Conservation (phyloP, 2,888 invertebrate genomes). For the Reticulitermes lucifugus region DNA sequence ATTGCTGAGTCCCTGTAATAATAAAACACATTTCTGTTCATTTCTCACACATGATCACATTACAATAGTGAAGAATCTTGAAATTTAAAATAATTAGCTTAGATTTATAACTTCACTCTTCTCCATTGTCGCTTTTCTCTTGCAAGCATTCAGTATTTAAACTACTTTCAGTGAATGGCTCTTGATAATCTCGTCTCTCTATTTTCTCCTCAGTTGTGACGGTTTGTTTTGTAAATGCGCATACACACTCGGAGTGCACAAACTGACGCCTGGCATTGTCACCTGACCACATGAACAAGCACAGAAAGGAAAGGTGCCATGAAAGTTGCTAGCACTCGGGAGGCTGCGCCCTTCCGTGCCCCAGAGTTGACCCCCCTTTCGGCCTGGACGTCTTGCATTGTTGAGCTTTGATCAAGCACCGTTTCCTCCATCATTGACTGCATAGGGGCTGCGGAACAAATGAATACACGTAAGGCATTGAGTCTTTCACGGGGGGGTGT, state of each 20-base stretch:
- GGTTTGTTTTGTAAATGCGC: not conserved
- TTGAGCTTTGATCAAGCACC: slow-evolving; percentile 61
- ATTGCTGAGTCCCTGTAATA: not conserved
- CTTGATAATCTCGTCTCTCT: not conserved
- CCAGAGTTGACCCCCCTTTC: slow-evolving; percentile 45
- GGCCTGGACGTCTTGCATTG: slow-evolving; percentile 56
- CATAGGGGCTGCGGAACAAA: slow-evolving; percentile 41
- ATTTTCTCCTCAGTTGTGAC: not conserved
- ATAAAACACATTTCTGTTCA: not conserved
- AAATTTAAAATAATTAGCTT: not conserved
- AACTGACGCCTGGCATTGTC: slow-evolving; percentile 19
- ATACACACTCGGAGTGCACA: not conserved
- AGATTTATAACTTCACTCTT: not conserved
- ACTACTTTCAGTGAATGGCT: not conserved
- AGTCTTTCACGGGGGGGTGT: too few species aligned
- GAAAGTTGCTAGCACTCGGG: slow-evolving; percentile 25
- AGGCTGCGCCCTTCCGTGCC: slow-evolving; percentile 35
- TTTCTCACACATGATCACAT: not conserved
- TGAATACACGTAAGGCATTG: too few species aligned
- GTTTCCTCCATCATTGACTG: slow-evolving; percentile 56
- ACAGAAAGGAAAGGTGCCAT: slow-evolving; percentile 32
- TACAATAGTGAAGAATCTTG: not conserved
- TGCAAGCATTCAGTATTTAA: not conserved
- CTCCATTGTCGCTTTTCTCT: not conserved
- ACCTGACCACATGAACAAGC: slow-evolving; percentile 44